phyloP scores from a whole-genome alignment of 2,888 invertebrate genomes.

The Microplitis manilae region DNA sequence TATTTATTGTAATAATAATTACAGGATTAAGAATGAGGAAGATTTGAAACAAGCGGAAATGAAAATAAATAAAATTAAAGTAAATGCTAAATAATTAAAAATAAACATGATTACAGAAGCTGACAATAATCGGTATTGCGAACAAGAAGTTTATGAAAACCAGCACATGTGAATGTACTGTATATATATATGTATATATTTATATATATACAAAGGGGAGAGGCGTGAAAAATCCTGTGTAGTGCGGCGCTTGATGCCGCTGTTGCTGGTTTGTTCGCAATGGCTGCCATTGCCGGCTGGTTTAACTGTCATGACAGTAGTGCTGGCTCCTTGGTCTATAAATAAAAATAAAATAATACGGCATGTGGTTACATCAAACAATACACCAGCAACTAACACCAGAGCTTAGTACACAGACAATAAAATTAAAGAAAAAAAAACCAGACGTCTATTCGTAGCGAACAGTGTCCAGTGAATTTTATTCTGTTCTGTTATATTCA shows the following conservation, averaged over 20 bases:
- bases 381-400: neutral
- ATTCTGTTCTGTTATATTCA: neutral
- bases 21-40: neutral
- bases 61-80: neutral
- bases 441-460: neutral
- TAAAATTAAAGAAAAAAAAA: neutral
- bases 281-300: constrained; percentile 37
- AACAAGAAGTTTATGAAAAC: neutral
- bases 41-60: neutral
- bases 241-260: constrained; percentile 15
- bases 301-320: neutral
- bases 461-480: neutral
- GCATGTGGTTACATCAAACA: constrained; percentile 16
- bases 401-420: constrained; percentile 10
- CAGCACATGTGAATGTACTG: constrained; percentile 9
- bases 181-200: neutral
- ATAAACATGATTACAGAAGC: constrained; percentile 1
- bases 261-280: constrained; percentile 15
- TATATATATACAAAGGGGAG: constrained; percentile 9
- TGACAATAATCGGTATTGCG: neutral
- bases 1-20: neutral
- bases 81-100: neutral
- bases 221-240: neutral
- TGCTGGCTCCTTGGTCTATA: neutral
- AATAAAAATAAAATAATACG: neutral